A percentile compares a stretch with the other conserved stretches of the same genome.
Evolutionary conservation across 2,113 vertebrate species (phyloP).

Genomic region (Centropristis striata): DNA sequence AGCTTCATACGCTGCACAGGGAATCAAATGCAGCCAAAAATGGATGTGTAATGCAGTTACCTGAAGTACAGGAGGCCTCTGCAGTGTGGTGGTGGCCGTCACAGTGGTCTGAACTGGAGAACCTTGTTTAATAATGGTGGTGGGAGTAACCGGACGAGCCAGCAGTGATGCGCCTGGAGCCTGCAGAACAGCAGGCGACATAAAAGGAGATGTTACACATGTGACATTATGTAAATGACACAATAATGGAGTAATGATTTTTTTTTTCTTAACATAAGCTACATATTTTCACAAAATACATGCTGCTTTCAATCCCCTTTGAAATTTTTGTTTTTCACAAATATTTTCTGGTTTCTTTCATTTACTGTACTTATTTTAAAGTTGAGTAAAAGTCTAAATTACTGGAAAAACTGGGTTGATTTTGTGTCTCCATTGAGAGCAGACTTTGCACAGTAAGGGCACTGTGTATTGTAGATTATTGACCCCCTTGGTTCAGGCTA

Average conservation of each 20-base stretch:
- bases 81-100: slow-evolving; percentile 89
- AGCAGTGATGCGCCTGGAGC: slow-evolving; percentile 90
- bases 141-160: slow-evolving; percentile 91
- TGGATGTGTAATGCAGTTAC: slow-evolving; percentile 69
- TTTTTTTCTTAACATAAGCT: not conserved
- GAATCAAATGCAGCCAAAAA: not conserved
- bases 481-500: no score
- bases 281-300: not conserved
- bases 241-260: not conserved
- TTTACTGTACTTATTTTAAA: not conserved
- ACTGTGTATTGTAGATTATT: no score
- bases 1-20: not conserved
- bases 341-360: not conserved
- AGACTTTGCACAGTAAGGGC: no score
- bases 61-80: slow-evolving; percentile 93
- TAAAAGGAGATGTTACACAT: not conserved
- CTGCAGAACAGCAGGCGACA: slow-evolving; percentile 71
- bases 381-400: not conserved
- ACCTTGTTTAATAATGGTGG: slow-evolving; percentile 93
- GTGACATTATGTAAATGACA: not conserved
- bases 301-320: not conserved
- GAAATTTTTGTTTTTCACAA: not conserved
- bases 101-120: slow-evolving; percentile 90
- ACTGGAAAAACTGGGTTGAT: no score
- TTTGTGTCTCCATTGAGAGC: no score